Evolutionary conservation across 2,797 vertebrate genomes (phyloP), one percentile per base, ranked within the genome.

Genomic region (Chloroceryle amazona): DNA sequence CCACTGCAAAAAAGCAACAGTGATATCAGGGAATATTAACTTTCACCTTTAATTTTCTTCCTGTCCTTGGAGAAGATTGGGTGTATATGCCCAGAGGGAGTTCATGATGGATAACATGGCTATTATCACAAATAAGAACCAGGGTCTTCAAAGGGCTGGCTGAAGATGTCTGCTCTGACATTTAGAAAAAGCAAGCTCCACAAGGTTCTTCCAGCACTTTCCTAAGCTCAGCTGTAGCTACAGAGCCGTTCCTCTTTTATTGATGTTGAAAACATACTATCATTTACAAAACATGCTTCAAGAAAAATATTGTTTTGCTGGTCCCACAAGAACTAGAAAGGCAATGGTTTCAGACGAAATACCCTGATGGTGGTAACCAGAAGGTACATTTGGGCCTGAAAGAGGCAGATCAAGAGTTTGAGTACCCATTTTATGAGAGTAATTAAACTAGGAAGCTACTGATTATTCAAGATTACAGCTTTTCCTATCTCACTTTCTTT

Each of bases 41-140:
- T 65, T 89, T 51, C n/a, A 75, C 1, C 3, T 85, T 85, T 73
- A 19, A 17, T 75, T 10, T 74, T 65, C 13, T 31, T 89, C 66
- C 47, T 33, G 28, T 41, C 41, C 18, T 4, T 0, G 4, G 10
- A 47, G 14, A 8, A 67, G 18, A 23, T n/a, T 4, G 15, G 6
- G 8, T 19, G 7, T 11, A 5, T 8, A 3, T 25, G 39, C n/a
- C 29, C 42, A 72, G 54, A 68, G 7, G 31, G 17, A 88, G 21
- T 21, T 15, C 10, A 22, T 33, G 82, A n/a, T 26, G 15, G 22
- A 25, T 4, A 5, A 8, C 2, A 4, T 28, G 2, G 3, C 6
- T 11, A 9, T 14, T 29, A 17, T 39, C 78, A 74, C 31, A 61
- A 58, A 47, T 10, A 23, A 1, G 2, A 75, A 22, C 11, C 35